Percentiles rank a stretch among this genome's conserved stretches.
phyloP scores from a whole-genome alignment of 2,797 vertebrate genomes.

The Amblyopsis hoosieri region DNA sequence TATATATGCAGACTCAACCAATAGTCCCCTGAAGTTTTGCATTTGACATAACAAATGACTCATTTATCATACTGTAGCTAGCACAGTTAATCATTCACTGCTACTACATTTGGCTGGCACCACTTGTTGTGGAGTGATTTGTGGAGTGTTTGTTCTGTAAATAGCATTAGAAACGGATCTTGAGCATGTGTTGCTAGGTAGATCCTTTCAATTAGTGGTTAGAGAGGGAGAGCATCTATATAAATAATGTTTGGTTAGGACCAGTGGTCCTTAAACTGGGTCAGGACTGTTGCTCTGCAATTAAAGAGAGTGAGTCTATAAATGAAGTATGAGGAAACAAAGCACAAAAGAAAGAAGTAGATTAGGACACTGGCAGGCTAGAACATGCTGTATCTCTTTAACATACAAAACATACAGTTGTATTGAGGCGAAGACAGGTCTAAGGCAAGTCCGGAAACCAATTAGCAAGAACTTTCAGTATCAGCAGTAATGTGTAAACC shows the following conservation, averaged over 20 bases:
- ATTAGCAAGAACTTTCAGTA: not conserved
- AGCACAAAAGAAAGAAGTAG: not conserved
- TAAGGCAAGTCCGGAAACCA: no score
- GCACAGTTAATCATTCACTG: not conserved
- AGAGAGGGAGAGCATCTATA: not conserved
- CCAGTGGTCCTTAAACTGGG: no score
- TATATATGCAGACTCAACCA: not conserved
- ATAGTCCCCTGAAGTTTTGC: not conserved
- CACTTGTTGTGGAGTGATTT: slow-evolving; percentile 40
- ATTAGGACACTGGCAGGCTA: not conserved
- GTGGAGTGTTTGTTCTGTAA: slow-evolving; percentile 49
- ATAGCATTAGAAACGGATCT: slow-evolving; percentile 19
- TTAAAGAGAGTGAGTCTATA: no score
- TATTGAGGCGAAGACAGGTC: no score
- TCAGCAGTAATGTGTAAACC: not conserved
- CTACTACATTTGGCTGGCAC: slow-evolving; percentile 12
- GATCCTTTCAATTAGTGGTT: not conserved
- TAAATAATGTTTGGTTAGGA: not conserved
- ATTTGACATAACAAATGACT: not conserved
- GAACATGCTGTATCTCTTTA: no score
- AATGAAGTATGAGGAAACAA: no score
- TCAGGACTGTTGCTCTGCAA: no score
- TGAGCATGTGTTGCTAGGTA: slow-evolving; percentile 36
- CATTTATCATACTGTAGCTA: not conserved
- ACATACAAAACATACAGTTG: no score